phyloP scores from a whole-genome alignment of 2,113 vertebrate genomes.

The Maylandia zebra region DNA sequence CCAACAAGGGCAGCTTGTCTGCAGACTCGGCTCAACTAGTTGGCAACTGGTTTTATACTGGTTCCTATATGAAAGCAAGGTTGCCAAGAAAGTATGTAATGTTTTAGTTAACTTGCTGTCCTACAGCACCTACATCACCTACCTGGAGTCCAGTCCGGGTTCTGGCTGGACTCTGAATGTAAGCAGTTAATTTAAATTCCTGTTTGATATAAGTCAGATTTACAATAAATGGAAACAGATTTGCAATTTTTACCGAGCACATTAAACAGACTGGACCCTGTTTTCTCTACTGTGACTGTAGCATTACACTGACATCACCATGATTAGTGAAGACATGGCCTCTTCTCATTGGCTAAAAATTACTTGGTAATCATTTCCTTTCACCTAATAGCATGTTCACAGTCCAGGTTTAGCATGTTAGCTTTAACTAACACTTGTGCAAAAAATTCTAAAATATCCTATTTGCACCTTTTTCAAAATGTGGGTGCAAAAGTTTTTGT shows the following conservation, averaged over 20 bases:
- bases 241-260: background rate
- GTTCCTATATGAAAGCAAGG: background rate
- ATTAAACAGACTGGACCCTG: background rate
- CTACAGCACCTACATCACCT: background rate
- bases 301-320: background rate
- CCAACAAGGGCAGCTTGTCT: background rate
- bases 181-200: background rate
- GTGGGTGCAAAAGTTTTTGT: fast-evolving
- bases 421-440: fast-evolving
- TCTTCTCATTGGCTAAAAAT: background rate
- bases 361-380: background rate
- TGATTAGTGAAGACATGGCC: background rate
- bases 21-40: background rate
- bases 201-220: background rate
- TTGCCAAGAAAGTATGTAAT: background rate
- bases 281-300: background rate
- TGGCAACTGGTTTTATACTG: background rate
- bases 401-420: background rate
- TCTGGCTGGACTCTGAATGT: background rate
- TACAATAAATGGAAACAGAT: background rate
- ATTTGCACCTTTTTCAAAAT: background rate
- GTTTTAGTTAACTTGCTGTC: background rate
- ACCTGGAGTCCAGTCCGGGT: background rate
- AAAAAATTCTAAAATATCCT: background rate
- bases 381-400: fast-evolving